Base-by-base conservation (phyloP, 2,888 invertebrate genomes). In the Linyphia triangularis region DNA sequence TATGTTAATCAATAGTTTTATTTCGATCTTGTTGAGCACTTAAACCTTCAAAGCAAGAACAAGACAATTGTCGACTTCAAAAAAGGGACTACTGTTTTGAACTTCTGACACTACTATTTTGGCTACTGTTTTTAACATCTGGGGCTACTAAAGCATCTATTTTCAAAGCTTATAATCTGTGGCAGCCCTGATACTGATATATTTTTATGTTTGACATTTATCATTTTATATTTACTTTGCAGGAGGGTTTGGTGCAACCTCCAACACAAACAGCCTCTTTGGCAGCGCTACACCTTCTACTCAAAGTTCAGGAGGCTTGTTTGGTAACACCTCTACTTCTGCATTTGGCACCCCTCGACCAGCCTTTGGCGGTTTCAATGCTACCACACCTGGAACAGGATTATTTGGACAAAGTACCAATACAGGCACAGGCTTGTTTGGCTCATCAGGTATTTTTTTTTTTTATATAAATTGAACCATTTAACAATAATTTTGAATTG, bases 351-450 rank as follows among this genome's bases (percentile, higher is more conserved):
- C 89, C 28, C 90, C 89, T 24, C 59, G 89, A 2, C 89, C 89
- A 33, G 30, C 88, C 13, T 90, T 90, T 89, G 91, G 91, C 22
- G 89, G 90, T 10, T 90, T 90, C 79, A 88, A 85, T 19, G 75
- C 63, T 16, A 75, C 89, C 26, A 72, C 89, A 28, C 51, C 89
- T 33, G 88, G 88, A 28, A 57, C 89, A 51, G 93, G 93, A 7
- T 89, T 92, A 59, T 94, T 94, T 91, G 94, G 93, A 6, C 93
- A 93, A 91, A 91, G 93, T 59, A 79, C 90, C 26, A 93, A 93
- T n/a, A 93, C 94, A 0, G 93, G 92, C 57, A 92, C 93, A 16
- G 92, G 93, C 73, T 92, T 94, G 1, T 94, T 94, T 91, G 93
- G 93, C 24, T 91, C 89, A n/a, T 26, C 83, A 13, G 89, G 91